These are phyloP conservation scores for Amphilophus citrinellus DNA, from an alignment of 2,113 vertebrate species.

Conservation along the genomic window DNA sequence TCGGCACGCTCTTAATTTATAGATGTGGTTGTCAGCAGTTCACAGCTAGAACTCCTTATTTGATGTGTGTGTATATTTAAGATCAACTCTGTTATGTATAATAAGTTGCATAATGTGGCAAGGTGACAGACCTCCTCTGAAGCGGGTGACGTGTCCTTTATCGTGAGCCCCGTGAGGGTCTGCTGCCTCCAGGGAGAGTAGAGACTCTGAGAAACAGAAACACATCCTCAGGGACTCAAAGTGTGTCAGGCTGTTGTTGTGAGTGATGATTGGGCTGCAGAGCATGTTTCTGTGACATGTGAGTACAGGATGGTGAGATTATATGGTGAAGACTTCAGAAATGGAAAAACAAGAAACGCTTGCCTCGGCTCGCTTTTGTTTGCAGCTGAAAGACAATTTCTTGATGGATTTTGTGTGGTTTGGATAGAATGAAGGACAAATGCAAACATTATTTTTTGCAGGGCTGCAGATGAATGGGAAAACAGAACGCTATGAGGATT, in stretches of 20 bases:
- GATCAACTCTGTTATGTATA: neutral
- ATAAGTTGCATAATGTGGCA: neutral
- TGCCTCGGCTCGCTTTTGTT: neutral
- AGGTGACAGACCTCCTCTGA: neutral
- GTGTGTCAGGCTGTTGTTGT: conserved; percentile 45
- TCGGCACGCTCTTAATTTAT: neutral
- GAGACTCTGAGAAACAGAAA: conserved; percentile 41
- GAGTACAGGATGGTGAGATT: neutral
- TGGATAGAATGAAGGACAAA: neutral
- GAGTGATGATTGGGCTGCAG: conserved; percentile 12
- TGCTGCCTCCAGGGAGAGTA: conserved; percentile 10
- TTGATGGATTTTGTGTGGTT: neutral
- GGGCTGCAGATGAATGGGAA: neutral
- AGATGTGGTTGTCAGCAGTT: neutral
- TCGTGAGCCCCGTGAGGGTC: conserved; percentile 14
- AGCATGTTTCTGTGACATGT: conserved; percentile 14
- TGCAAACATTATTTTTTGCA: neutral
- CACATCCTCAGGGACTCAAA: conserved; percentile 19
- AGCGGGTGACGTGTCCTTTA: conserved; percentile 9
- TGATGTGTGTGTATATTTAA: neutral
- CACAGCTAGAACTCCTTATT: neutral
- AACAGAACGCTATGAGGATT: neutral
- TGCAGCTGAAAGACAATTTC: neutral
- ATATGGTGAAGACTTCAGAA: neutral
- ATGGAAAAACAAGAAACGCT: neutral